A percentile compares a stretch with the other conserved stretches of the same genome.
Evolutionary conservation across 2,113 vertebrate species (phyloP).

Genomic region (Fregata magnificens): DNA sequence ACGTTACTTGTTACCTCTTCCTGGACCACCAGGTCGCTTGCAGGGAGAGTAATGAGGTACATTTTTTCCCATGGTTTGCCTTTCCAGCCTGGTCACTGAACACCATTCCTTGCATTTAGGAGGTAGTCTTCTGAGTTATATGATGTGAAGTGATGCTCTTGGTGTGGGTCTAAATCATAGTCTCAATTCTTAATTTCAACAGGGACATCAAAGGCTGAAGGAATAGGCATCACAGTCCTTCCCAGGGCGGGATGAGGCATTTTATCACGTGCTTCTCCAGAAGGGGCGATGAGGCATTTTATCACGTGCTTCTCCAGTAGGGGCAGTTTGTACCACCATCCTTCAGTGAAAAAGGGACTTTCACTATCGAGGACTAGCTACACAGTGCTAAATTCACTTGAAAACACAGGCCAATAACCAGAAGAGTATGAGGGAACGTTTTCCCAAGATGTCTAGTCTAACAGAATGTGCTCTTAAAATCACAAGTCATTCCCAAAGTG

Average conservation of each 20-base stretch:
- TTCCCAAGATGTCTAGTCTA: neutral
- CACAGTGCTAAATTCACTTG: neutral
- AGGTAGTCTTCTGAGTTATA: neutral
- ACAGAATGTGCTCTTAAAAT: neutral
- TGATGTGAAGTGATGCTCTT: neutral
- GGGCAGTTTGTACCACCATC: neutral
- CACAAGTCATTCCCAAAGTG: neutral
- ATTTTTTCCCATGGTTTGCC: neutral
- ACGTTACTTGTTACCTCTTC: neutral
- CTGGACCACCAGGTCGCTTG: neutral
- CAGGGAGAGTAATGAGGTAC: neutral
- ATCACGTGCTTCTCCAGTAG: neutral
- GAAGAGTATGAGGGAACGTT: neutral
- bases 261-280: neutral
- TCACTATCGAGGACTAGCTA: neutral
- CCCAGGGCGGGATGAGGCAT: neutral
- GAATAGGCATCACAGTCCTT: neutral
- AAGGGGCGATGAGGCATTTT: neutral
- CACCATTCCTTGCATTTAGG: neutral
- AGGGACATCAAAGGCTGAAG: neutral
- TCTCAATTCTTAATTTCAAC: neutral
- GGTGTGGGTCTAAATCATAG: neutral
- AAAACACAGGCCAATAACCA: neutral
- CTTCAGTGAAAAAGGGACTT: neutral
- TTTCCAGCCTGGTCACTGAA: neutral